These are phyloP conservation scores for Drosophila sechellia DNA, from an alignment of 1,140 invertebrate genomes.

Conservation along the genomic window DNA sequence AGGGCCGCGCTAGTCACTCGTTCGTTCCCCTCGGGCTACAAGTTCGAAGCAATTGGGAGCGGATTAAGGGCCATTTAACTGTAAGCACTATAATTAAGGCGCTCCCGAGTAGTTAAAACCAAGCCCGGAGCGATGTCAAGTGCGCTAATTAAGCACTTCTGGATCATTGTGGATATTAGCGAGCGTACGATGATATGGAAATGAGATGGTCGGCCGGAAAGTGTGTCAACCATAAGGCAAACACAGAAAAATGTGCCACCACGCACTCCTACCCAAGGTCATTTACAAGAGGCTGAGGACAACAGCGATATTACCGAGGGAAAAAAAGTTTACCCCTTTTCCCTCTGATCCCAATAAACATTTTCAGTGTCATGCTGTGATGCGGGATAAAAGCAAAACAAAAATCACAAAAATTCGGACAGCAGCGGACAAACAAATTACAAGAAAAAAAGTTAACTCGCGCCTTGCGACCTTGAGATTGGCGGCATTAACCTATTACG, in stretches of 20 bases:
- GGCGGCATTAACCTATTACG: constrained; percentile 60
- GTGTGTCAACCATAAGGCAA: constrained; percentile 56
- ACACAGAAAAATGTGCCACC: constrained; percentile 14
- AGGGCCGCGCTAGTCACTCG: not conserved
- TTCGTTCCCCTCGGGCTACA: constrained; percentile 1
- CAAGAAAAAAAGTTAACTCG: constrained; percentile 28
- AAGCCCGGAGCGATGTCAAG: constrained; percentile 2
- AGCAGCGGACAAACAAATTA: constrained; percentile 46
- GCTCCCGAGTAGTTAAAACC: constrained; percentile 14
- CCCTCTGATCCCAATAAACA: constrained; percentile 8
- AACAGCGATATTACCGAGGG: constrained; percentile 3
- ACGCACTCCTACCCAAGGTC: constrained; percentile 56
- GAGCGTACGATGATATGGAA: constrained; percentile 46
- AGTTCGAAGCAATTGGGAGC: constrained; percentile 2
- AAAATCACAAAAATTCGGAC: constrained; percentile 56
- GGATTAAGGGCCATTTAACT: constrained; percentile 31
- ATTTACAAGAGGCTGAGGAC: constrained; percentile 29
- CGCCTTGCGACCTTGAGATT: constrained; percentile 66
- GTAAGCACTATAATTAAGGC: constrained; percentile 28
- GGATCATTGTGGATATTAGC: not conserved
- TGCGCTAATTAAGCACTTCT: constrained; percentile 13
- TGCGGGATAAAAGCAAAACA: constrained; percentile 35
- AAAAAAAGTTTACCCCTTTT: not conserved
- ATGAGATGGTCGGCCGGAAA: constrained; percentile 45
- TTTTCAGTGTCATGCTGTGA: constrained; percentile 69